phyloP scores from a whole-genome alignment of 2,888 invertebrate genomes.

The Gisinianus flammeolus region DNA sequence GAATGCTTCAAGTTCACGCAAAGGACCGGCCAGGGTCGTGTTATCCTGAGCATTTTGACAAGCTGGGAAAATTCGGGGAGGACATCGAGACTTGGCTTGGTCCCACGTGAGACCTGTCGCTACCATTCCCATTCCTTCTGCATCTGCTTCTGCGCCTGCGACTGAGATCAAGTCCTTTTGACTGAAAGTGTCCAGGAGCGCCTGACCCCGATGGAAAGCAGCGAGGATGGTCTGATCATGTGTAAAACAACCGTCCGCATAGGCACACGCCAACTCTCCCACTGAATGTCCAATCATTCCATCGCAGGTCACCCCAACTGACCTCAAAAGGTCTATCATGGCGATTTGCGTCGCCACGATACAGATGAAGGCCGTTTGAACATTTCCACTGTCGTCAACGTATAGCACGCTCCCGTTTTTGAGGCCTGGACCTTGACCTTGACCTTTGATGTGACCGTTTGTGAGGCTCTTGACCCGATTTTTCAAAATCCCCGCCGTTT shows the following conservation, averaged over 20 bases:
- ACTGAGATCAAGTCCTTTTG: constrained; percentile 75
- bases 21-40: constrained; percentile 91
- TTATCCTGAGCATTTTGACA: constrained; percentile 95
- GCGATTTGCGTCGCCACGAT: constrained; percentile 88
- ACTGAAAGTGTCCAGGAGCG: constrained; percentile 88
- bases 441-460: constrained; percentile 76
- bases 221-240: constrained; percentile 91
- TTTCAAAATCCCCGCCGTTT: background rate
- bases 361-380: constrained; percentile 87
- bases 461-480: constrained; percentile 76
- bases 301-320: constrained; percentile 80
- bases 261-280: constrained; percentile 92
- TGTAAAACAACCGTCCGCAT: constrained; percentile 93
- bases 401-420: too few species aligned
- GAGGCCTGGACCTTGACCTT: too few species aligned
- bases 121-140: constrained; percentile 85
- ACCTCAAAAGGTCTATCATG: constrained; percentile 81
- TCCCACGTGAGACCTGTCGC: constrained; percentile 87
- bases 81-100: constrained; percentile 74
- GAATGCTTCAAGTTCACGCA: constrained; percentile 71
- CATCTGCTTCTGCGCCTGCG: constrained; percentile 74
- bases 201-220: constrained; percentile 71
- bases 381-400: constrained; percentile 80
- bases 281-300: too few species aligned
- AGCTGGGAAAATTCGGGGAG: constrained; percentile 79